Evolutionary conservation across 2,797 vertebrate species (phyloP).

Genomic region (Alauda arvensis): DNA sequence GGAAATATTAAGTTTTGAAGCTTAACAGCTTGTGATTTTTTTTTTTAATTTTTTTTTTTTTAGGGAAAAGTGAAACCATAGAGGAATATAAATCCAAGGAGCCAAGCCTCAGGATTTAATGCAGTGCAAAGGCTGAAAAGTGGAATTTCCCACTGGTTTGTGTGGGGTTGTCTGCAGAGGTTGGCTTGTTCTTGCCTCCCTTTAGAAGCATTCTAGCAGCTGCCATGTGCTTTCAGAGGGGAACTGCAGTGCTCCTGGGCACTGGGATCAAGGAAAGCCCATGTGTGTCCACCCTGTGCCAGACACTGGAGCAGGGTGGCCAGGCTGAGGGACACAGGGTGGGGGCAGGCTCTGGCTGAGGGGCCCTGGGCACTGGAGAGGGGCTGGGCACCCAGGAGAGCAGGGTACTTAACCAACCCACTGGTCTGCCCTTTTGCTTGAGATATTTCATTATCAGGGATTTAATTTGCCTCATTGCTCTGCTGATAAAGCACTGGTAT

Average conservation of each 20-base stretch:
- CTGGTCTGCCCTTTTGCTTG: neutral
- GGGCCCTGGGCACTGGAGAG: neutral
- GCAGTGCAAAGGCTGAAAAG: neutral
- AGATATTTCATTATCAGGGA: neutral
- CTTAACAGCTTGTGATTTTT: conserved; percentile 45
- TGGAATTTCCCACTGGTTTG: conserved; percentile 6
- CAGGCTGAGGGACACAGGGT: fast-evolving
- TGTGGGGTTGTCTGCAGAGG: neutral
- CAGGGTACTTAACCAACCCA: too few relatives aligned
- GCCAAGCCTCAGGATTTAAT: conserved; percentile 28
- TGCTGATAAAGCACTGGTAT: neutral
- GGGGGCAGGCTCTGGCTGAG: neutral
- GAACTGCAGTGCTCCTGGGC: neutral
- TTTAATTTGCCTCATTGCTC: neutral
- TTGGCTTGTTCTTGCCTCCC: neutral
- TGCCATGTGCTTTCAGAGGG: neutral
- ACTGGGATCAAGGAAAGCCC: neutral
- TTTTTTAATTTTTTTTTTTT: neutral
- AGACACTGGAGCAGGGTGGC: neutral
- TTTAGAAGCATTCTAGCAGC: neutral
- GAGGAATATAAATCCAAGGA: conserved; percentile 48
- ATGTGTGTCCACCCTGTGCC: neutral
- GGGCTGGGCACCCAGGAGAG: neutral
- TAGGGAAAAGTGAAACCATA: conserved; percentile 36
- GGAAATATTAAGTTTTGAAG: conserved; percentile 52